Base-by-base conservation (phyloP, 2,888 invertebrate species). In the Ochropleura plecta region DNA sequence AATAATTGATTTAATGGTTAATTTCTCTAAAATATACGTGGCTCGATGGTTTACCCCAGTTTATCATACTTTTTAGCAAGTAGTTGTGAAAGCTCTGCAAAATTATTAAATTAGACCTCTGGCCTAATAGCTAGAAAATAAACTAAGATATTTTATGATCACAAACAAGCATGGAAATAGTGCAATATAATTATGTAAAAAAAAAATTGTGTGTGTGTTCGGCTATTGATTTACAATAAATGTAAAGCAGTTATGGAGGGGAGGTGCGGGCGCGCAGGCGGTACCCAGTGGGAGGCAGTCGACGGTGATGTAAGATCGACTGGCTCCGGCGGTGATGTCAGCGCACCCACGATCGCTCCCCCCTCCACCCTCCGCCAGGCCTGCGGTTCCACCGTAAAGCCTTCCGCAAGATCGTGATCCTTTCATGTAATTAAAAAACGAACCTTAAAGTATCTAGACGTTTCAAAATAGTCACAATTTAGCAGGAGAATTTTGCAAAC, bases 251-350 rank as follows among this genome's bases (percentile, higher is more conserved):
- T 87, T 87, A 81, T 84, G 81, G 88, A 85, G 86, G 79, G 84
- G 82, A 76, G 71, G 85, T 90, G 88, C 88, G 90, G 88, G 89
- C 89, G 90, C 90, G 91, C 89, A 90, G 89, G 91, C 90, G 88
- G 88, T 85, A 83, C 89, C 89, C 90, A 92, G 93, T 94, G 93
- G 94, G 92, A 92, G 94, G 93, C 90, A 91, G 91, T 88, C 88
- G 89, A 88, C 88, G 95, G 92, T 96, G 96, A 96, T 95, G 96
- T 96, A 96, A 96, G 96, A 95, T 88, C 95, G 93, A 92, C 94
- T 95, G 93, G 93, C 94, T 94, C 90, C 88, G 93, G 93, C 92
- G 96, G 94, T 96, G 96, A 96, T 96, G 96, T 96, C 96, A 96
- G 94, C 95, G 93, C 94, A 92, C 95, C 95, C 93, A 94, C 95